Conservation (phyloP, 2,113 vertebrate species). For the Cariama cristata region DNA sequence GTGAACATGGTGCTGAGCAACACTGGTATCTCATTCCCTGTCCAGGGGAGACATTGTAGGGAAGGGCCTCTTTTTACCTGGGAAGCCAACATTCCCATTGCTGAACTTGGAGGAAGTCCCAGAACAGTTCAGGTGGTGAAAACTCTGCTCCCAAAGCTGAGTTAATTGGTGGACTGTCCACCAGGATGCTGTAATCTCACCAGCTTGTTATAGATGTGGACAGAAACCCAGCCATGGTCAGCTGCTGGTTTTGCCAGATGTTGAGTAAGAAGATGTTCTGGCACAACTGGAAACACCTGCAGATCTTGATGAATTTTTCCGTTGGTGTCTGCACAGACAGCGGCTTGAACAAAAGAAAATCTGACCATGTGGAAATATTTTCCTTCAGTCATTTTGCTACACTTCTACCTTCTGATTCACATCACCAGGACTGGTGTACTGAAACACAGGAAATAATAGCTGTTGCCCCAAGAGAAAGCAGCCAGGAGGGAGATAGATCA, state of each 20-base stretch:
- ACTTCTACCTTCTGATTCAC: neutral
- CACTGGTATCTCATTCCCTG: neutral
- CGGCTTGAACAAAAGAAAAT: neutral
- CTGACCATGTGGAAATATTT: neutral
- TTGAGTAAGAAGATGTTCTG: neutral
- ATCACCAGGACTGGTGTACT: neutral
- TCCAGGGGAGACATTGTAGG: neutral
- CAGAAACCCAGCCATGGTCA: neutral
- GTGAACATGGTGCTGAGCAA: neutral
- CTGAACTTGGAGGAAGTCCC: neutral
- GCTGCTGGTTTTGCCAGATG: neutral
- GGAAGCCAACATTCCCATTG: neutral
- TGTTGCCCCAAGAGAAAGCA: neutral
- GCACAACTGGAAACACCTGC: neutral
- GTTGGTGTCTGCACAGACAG: neutral
- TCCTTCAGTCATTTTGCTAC: neutral
- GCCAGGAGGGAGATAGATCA: neutral
- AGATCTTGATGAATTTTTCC: neutral
- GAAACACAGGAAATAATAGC: neutral
- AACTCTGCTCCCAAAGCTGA: neutral
- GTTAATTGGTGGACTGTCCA: neutral
- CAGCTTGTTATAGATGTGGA: neutral
- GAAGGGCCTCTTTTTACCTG: neutral
- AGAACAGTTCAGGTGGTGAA: neutral
- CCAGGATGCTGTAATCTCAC: neutral